phyloP scores from a whole-genome alignment of 2,888 invertebrate species.

The Tenthredo livida region DNA sequence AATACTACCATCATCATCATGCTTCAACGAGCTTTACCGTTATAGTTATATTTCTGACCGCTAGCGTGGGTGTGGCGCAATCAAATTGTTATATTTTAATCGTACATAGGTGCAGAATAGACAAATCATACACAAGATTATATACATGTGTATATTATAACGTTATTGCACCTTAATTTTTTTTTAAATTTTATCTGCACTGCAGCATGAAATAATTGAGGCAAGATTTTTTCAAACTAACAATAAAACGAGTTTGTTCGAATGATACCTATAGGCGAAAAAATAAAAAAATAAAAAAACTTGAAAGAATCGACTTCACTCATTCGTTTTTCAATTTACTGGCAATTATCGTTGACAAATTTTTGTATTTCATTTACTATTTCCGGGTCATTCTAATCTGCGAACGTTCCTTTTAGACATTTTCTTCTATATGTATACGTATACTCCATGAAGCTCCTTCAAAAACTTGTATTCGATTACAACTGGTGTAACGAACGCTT shows the following conservation, averaged over 20 bases:
- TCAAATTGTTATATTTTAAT: background rate
- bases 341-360: too few species aligned
- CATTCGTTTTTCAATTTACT: background rate
- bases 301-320: background rate
- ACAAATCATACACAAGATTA: background rate
- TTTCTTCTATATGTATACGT: too few species aligned
- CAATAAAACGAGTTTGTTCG: background rate
- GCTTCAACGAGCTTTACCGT: slow-evolving; percentile 16
- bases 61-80: slow-evolving; percentile 18
- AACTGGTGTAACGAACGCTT: background rate
- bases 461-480: background rate
- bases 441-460: too few species aligned
- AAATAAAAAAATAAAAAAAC: too few species aligned
- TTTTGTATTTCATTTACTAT: too few species aligned
- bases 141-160: background rate
- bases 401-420: too few species aligned
- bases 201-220: background rate
- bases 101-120: background rate
- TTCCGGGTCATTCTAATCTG: too few species aligned
- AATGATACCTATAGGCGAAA: too few species aligned
- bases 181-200: background rate
- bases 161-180: background rate
- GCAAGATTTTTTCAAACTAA: background rate
- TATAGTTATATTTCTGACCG: slow-evolving; percentile 11
- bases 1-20: background rate